Evolutionary conservation across 2,888 invertebrate species (phyloP).

Genomic region (Listrodromus nycthemerus): DNA sequence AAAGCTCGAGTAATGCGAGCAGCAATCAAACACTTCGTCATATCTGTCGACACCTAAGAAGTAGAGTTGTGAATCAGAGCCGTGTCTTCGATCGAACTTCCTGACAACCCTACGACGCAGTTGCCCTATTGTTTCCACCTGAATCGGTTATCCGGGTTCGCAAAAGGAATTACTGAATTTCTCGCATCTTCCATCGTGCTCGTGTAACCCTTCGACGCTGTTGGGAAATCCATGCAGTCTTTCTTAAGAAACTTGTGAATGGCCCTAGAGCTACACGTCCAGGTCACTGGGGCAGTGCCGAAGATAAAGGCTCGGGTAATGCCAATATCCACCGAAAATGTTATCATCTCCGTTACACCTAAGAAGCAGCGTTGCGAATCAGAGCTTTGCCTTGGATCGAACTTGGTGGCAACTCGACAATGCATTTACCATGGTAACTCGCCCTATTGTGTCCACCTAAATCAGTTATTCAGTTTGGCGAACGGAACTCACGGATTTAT

Average conservation of each 20-base stretch:
- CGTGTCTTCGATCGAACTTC: conserved; percentile 44
- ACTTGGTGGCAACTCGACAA: not conserved
- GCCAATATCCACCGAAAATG: conserved; percentile 20
- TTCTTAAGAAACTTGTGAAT: conserved; percentile 36
- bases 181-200: too few species aligned
- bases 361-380: conserved; percentile 3
- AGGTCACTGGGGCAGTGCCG: conserved; percentile 3
- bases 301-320: conserved; percentile 27
- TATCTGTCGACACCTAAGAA: conserved; percentile 29
- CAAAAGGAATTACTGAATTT: too few species aligned
- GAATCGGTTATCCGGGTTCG: too few species aligned
- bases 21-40: too few species aligned
- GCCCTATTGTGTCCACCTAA: too few species aligned
- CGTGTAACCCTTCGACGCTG: not conserved
- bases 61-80: not conserved
- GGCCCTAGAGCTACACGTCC: conserved; percentile 43
- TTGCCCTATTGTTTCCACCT: too few species aligned
- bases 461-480: too few species aligned
- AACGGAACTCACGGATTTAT: too few species aligned
- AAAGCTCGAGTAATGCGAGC: conserved; percentile 27
- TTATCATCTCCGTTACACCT: conserved; percentile 34
- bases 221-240: conserved; percentile 29
- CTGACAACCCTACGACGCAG: too few species aligned
- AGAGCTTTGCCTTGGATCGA: conserved; percentile 41
- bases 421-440: too few species aligned